phyloP scores from a whole-genome alignment of 2,888 invertebrate genomes.

The Limnephilus rhombicus region DNA sequence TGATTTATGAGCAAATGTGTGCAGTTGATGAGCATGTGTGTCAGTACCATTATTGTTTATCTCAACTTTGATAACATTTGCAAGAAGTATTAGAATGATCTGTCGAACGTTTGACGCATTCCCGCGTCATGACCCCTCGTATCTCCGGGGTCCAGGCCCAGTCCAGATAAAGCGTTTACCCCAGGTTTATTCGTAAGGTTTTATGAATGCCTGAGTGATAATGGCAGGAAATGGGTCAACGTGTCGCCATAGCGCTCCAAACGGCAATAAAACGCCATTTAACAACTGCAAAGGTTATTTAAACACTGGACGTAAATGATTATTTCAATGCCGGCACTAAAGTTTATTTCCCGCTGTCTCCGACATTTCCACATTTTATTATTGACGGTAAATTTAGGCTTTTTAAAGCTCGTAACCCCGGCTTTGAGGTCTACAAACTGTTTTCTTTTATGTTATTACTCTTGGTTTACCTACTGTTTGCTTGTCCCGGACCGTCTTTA shows the following conservation, averaged over 20 bases:
- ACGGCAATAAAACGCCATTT: neutral
- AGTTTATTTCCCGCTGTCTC: neutral
- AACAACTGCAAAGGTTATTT: neutral
- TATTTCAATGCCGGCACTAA: neutral
- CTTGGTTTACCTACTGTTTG: neutral
- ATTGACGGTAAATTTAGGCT: neutral
- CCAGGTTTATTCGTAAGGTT: neutral
- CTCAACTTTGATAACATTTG: neutral
- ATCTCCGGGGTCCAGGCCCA: neutral
- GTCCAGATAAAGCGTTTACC: neutral
- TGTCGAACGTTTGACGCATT: neutral
- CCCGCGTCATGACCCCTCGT: neutral
- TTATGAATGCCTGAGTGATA: conserved; percentile 29
- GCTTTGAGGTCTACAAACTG: neutral
- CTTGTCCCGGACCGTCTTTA: neutral
- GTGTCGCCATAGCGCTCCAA: conserved; percentile 27
- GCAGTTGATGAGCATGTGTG: no score
- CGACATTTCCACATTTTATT: neutral
- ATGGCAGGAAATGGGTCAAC: conserved; percentile 42
- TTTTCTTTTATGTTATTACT: neutral
- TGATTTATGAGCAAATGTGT: no score
- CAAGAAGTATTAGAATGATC: neutral
- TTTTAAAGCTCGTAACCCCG: neutral
- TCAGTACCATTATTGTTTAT: no score
- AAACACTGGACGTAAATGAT: neutral